Evolutionary conservation across 2,797 vertebrate species (phyloP).

Genomic region (Podarcis siculus): DNA sequence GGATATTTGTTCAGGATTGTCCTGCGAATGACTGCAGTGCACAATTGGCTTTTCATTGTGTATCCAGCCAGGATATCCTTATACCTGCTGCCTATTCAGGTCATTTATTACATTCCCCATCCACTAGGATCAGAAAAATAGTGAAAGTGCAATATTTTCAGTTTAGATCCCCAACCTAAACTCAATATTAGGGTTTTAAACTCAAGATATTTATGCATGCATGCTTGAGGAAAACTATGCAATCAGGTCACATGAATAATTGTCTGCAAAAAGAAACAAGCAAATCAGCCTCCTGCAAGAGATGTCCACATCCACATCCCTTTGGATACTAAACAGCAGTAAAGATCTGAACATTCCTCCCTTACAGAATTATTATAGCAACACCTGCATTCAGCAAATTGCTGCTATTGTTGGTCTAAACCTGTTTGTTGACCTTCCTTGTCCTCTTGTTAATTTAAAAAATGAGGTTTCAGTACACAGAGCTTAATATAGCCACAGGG

Average conservation of each 20-base stretch:
- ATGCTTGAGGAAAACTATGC: neutral
- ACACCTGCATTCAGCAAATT: neutral
- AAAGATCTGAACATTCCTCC: neutral
- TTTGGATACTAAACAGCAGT: neutral
- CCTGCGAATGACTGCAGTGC: neutral
- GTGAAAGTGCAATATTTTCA: neutral
- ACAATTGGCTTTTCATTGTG: neutral
- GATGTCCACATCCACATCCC: neutral
- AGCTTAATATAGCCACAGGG: slow-evolving; percentile 18
- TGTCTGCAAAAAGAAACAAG: neutral
- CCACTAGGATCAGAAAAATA: neutral
- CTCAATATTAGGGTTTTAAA: neutral
- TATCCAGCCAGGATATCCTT: neutral
- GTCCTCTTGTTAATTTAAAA: neutral
- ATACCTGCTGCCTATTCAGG: neutral
- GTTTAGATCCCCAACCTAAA: neutral
- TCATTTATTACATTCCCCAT: neutral
- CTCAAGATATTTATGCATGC: neutral
- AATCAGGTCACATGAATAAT: neutral
- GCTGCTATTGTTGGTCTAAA: neutral
- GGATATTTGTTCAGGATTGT: neutral
- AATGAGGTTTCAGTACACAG: neutral
- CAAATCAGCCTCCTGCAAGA: neutral
- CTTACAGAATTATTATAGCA: neutral
- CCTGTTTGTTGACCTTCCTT: neutral